phyloP scores from a whole-genome alignment of 2,888 invertebrate genomes.

The Spatulosminthurus flaviceps region DNA sequence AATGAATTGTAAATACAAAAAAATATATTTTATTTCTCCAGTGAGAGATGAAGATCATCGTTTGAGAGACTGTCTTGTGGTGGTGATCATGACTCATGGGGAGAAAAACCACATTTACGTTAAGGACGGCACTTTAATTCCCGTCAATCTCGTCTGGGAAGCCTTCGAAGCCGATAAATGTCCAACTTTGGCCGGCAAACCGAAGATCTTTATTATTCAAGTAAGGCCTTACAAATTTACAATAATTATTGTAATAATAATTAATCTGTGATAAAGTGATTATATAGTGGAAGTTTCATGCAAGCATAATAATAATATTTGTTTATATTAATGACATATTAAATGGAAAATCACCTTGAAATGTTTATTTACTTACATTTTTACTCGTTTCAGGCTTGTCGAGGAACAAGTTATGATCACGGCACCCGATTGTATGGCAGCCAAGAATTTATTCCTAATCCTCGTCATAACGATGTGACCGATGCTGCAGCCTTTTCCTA shows the following conservation, averaged over 20 bases:
- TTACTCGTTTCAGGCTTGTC: conserved; percentile 59
- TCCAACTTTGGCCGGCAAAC: conserved; percentile 86
- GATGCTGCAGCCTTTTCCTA: conserved; percentile 62
- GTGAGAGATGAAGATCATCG: conserved; percentile 58
- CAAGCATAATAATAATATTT: too few species aligned
- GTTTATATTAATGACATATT: too few species aligned
- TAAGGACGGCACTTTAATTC: conserved; percentile 56
- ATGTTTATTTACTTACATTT: too few species aligned
- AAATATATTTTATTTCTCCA: conserved; percentile 10
- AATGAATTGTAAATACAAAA: background rate
- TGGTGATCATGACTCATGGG: conserved; percentile 62
- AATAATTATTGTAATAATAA: too few species aligned
- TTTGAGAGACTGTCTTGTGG: conserved; percentile 55
- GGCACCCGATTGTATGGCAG: conserved; percentile 48
- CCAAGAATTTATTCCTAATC: background rate
- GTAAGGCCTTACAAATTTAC: too few species aligned
- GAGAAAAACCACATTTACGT: conserved; percentile 59
- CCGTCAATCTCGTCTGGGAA: conserved; percentile 61
- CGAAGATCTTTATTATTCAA: conserved; percentile 67
- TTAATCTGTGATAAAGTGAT: too few species aligned
- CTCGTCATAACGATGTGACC: conserved; percentile 47
- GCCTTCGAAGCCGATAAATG: conserved; percentile 70
- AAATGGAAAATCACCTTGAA: too few species aligned
- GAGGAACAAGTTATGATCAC: conserved; percentile 58
- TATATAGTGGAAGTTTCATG: too few species aligned